phyloP scores from a whole-genome alignment of 2,797 vertebrate genomes.

The Propithecus perrieri region DNA sequence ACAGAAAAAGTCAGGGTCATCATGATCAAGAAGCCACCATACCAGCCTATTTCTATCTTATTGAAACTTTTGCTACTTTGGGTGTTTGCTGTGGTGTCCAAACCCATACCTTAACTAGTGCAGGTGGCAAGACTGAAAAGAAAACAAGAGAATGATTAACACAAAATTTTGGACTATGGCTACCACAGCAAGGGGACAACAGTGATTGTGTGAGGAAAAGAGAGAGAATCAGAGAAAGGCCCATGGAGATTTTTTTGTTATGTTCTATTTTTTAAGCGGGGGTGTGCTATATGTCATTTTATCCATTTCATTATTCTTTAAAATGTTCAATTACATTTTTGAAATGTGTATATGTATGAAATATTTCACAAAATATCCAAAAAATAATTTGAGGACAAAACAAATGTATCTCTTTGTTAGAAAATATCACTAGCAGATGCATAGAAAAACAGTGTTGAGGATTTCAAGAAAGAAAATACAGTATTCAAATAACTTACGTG shows the following conservation, averaged over 20 bases:
- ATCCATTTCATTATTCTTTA: neutral
- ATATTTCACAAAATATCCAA: slow-evolving; percentile 11
- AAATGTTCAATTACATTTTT: neutral
- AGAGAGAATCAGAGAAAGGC: neutral
- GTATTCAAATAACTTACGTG: neutral
- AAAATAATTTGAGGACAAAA: neutral
- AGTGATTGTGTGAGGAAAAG: neutral
- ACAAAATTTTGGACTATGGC: neutral
- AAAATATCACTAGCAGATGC: neutral
- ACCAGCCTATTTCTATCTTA: neutral
- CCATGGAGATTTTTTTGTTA: neutral
- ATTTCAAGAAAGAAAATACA: slow-evolving; percentile 2
- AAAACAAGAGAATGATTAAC: neutral
- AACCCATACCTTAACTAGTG: neutral
- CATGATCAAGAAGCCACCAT: neutral
- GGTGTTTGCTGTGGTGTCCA: neutral
- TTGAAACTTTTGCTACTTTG: neutral
- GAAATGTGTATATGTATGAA: neutral
- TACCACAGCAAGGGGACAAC: neutral
- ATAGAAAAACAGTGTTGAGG: neutral
- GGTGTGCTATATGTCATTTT: neutral
- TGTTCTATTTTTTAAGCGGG: neutral
- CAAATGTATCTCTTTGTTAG: neutral
- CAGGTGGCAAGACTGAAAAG: neutral
- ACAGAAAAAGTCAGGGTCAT: neutral